A percentile compares a stretch with the other conserved stretches of the same genome.
These are phyloP conservation scores for Cryptotis parvus DNA, from an alignment of 2,113 vertebrate species.

Conservation along the genomic window DNA sequence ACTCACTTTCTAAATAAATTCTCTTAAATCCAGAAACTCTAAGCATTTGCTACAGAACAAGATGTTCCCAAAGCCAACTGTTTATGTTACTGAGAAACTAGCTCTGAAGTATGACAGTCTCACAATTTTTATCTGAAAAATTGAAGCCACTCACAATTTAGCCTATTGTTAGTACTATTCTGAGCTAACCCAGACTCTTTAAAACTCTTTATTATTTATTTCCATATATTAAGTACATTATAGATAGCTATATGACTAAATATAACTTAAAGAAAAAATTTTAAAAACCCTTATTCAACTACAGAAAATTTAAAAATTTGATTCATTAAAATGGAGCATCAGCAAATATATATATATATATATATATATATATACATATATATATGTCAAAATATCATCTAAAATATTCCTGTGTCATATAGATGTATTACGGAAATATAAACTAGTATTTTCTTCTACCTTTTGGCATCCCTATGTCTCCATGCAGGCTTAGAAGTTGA, in stretches of 20 bases:
- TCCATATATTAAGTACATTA: background rate
- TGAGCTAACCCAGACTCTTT: background rate
- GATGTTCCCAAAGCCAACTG: constrained; percentile 72
- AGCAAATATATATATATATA: constrained; percentile 24
- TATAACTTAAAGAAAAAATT: background rate
- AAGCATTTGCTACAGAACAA: constrained; percentile 70
- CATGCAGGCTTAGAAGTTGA: background rate
- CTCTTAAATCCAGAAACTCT: constrained; percentile 62
- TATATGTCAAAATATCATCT: background rate
- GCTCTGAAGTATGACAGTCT: constrained; percentile 53
- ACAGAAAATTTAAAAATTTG: constrained; percentile 35
- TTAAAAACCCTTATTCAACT: background rate
- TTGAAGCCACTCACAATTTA: constrained; percentile 4
- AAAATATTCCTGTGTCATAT: background rate
- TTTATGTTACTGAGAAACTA: constrained; percentile 68
- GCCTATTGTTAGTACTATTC: background rate
- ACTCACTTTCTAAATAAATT: constrained; percentile 79
- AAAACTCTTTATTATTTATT: background rate
- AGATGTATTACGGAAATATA: background rate
- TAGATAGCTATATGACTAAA: background rate
- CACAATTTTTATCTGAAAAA: constrained; percentile 59
- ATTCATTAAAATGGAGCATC: background rate
- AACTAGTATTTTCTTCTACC: background rate
- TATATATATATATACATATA: background rate
- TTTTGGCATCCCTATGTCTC: background rate